A percentile compares a stretch with the other conserved stretches of the same genome.
These are phyloP conservation scores for Cephalophus harveyi DNA, from an alignment of 2,113 vertebrate genomes.

Conservation along the genomic window DNA sequence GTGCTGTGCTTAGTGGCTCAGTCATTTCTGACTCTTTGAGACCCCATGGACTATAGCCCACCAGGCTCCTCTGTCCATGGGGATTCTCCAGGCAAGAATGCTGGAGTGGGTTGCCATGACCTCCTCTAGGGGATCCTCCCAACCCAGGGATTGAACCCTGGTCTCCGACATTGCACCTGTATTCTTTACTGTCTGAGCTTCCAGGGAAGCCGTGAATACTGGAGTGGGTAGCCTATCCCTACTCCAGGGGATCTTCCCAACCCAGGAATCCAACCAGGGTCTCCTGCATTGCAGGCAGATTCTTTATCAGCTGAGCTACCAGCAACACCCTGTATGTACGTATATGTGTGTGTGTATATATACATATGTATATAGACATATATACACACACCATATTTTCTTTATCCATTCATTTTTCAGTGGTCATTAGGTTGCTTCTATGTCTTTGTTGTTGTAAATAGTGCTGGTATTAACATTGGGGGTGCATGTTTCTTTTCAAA, in stretches of 20 bases:
- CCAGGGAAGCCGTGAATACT: background rate
- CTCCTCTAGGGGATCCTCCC: background rate
- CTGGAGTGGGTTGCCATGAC: background rate
- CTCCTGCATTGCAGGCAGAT: background rate
- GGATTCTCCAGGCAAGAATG: background rate
- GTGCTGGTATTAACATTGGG: background rate
- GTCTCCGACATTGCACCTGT: background rate
- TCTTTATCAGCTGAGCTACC: background rate
- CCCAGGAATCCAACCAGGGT: background rate
- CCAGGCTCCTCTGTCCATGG: background rate
- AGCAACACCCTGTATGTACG: background rate
- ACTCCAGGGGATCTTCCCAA: background rate
- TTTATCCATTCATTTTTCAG: background rate
- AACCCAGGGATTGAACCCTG: fast-evolving
- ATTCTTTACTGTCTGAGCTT: background rate
- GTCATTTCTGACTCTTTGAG: background rate
- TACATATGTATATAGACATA: background rate
- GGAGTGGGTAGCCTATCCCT: background rate
- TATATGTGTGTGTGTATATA: fast-evolving
- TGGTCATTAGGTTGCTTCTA: background rate
- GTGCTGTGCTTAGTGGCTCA: background rate
- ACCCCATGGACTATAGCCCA: background rate
- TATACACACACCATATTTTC: background rate
- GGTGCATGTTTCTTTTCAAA: background rate
- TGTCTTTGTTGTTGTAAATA: background rate